Evolutionary conservation across 2,113 vertebrate species (phyloP).

Genomic region (Aix galericulata): DNA sequence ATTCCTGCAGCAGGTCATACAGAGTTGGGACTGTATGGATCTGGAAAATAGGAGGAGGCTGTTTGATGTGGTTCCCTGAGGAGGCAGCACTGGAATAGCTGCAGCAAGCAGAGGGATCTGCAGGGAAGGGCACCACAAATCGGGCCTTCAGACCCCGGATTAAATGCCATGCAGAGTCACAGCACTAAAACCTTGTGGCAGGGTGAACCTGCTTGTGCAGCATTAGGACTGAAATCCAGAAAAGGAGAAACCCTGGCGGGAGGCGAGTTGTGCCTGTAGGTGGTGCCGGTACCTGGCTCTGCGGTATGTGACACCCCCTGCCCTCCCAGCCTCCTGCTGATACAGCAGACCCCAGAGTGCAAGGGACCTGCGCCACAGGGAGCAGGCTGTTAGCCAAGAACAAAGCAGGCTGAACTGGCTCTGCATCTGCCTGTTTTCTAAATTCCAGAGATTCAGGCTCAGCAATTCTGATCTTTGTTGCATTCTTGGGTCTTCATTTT

Average conservation of each 20-base stretch:
- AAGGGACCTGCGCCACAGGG: not conserved
- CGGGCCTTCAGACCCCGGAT: not conserved
- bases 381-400: not conserved
- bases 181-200: too few relatives aligned
- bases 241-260: not conserved
- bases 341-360: not conserved
- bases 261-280: not conserved
- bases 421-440: not conserved
- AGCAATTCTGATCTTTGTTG: not conserved
- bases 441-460: not conserved
- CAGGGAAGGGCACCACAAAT: not conserved
- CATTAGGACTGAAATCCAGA: not conserved
- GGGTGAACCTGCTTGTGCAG: not conserved
- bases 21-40: not conserved
- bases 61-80: not conserved
- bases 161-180: not conserved
- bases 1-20: not conserved
- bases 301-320: too few relatives aligned
- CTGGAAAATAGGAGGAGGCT: too few relatives aligned
- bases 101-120: too few relatives aligned
- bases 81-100: not conserved
- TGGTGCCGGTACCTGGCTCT: not conserved
- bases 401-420: too few relatives aligned
- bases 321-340: too few relatives aligned
- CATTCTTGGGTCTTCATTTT: too few relatives aligned